Base-by-base conservation (phyloP, 2,888 invertebrate genomes). In the Drosophila meridionalis region DNA sequence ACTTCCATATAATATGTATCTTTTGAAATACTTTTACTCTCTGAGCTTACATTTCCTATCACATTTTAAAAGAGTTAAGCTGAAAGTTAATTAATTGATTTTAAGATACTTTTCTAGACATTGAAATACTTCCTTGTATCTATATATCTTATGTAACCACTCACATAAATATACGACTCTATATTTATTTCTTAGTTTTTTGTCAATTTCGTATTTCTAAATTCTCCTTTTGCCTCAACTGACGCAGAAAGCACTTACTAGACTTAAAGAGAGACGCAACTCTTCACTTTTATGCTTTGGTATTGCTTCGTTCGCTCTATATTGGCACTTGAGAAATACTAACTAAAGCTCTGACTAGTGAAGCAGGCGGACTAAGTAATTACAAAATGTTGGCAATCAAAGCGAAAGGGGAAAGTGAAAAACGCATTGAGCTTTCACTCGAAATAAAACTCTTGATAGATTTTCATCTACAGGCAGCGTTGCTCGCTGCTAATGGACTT, bases 391-490 rank as follows among this genome's bases (percentile, higher is more conserved):
- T 63, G 12, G 50, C 60, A 69, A 69, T 73, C 53, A 63, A 36
- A 72, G 65, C 45, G 42, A 8, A 34, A 8, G 26, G 32, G n/a
- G 26, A 53, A 67, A 40, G 55, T 62, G 67, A 36, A 53, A 70
- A 67, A 64, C 61, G 53, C 56, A 68, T 74, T 78, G 38, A 42
- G 61, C 40, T 64, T 58, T 58, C 58, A 76, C 67, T 72, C 64
- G 64, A 68, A 68, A 52, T 58, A 55, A 56, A 71, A 55, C 52
- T 68, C 34, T 34, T 43, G 47, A 59, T 47, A 63, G 59, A 66
- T 66, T 57, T 62, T 58, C 40, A 20, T 14, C 52, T 53, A 58
- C n/a, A 12, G 36, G 34, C 50, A 57, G 12, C 28, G 32, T 12
- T 14, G 38, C 38, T 58, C n/a, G 8, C 20, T 63, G 34, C 56